phyloP scores from a whole-genome alignment of 2,888 invertebrate genomes.

The Atherix ibis region DNA sequence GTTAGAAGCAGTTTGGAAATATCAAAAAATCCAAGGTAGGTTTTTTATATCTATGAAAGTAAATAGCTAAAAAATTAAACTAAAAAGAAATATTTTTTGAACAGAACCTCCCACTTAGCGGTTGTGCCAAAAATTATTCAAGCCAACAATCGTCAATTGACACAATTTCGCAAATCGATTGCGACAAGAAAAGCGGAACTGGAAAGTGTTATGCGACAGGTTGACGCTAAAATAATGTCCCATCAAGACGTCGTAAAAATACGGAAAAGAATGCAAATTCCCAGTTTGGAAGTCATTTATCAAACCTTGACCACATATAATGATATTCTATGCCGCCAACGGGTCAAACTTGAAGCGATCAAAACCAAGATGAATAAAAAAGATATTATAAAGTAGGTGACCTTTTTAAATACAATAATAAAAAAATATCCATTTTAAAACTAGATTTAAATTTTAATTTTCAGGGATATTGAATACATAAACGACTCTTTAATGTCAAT shows the following conservation, averaged over 20 bases:
- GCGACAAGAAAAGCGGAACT: constrained; percentile 63
- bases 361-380: no score
- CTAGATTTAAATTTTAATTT: constrained; percentile 6
- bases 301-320: constrained; percentile 61
- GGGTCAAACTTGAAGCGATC: no score
- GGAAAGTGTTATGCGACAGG: constrained; percentile 49
- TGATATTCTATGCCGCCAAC: constrained; percentile 46
- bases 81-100: neutral
- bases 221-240: constrained; percentile 64
- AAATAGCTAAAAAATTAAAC: neutral
- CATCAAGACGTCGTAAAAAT: constrained; percentile 37
- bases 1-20: constrained; percentile 26
- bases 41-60: constrained; percentile 1
- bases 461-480: constrained; percentile 23
- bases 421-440: no score
- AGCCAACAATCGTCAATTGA: constrained; percentile 38
- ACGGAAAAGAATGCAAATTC: constrained; percentile 31
- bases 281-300: constrained; percentile 61
- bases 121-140: constrained; percentile 22
- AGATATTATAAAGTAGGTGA: no score
- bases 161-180: constrained; percentile 49
- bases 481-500: constrained; percentile 30
- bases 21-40: constrained; percentile 26
- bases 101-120: constrained; percentile 22
- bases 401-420: no score